Evolutionary conservation across 2,113 vertebrate genomes (phyloP), one percentile per base, ranked within the genome.

Genomic region (Willisornis vidua): DNA sequence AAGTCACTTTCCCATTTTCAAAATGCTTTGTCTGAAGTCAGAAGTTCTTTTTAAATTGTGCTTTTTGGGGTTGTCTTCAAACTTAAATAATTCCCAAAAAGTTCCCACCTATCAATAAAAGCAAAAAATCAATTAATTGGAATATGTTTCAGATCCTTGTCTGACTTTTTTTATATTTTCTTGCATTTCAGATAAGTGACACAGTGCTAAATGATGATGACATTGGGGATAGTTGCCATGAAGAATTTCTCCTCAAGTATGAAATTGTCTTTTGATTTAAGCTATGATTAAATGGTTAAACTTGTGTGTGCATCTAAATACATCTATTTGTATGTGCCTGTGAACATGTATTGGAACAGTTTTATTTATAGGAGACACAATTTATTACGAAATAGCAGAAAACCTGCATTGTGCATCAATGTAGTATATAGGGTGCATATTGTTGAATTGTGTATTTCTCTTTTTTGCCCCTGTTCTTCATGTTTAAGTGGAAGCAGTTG

Each of bases 231-330:
- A 99, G 99, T 96, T 99, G 99, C 97, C 99, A 99, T 54, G 99
- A 99, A 98, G 99, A 99, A 94, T 99, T 98, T 94, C 98, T 99
- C 48, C 99, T 99, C 98, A 99, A 99, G 99, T 99, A 98, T 96
- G 98, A 93, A 73, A 84, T 89, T 78, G n/a, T 59, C 28, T 70
- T 93, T 83, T 96, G 20, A 92, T 86, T 93, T 97, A 61, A 82
- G 19, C 20, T 83, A 23, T 86, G 76, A 29, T 82, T 77, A 92
- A 90, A 75, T 68, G 4, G 6, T 59, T 57, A 41, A 86, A 65
- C 16, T 39, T 88, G 1, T 33, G 8, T 82, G 5, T 58, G 19
- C 14, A 3, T 93, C 18, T 66, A 12, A 43, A 6, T 63, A 8
- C 67, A 1, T 68, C 3, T 67, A 3, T 45, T 16, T 46, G 25